These are phyloP conservation scores for Melanotaenia pygmaea DNA, from an alignment of 2,797 vertebrate genomes.

Conservation along the genomic window DNA sequence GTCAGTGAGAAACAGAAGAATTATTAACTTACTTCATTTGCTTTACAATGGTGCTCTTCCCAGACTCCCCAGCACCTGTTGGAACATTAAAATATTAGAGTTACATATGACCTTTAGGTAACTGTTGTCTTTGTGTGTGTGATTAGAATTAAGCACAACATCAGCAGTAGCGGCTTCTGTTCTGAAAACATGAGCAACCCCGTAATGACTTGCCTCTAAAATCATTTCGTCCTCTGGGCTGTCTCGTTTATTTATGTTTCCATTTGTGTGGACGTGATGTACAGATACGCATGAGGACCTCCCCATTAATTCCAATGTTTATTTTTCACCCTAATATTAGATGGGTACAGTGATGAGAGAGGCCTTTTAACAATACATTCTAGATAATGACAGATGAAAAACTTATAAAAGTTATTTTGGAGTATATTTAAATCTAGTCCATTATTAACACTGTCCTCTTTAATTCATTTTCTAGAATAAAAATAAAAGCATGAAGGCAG, in stretches of 20 bases:
- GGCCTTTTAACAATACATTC: not conserved
- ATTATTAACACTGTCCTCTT: not conserved
- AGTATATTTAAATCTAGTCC: not conserved
- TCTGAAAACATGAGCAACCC: slow-evolving; percentile 24
- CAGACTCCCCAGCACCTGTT: slow-evolving; percentile 87
- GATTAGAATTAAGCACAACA: slow-evolving; percentile 12
- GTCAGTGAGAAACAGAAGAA: not conserved
- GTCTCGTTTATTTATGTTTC: slow-evolving; percentile 56
- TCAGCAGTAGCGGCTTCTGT: slow-evolving; percentile 16
- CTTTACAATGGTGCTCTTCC: slow-evolving; percentile 89
- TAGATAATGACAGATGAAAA: not conserved
- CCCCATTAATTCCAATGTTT: slow-evolving; percentile 15
- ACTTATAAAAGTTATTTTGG: not conserved
- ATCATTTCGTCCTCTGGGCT: slow-evolving; percentile 25
- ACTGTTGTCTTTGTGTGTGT: not conserved
- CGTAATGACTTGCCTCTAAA: slow-evolving; percentile 10
- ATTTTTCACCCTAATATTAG: slow-evolving; percentile 27
- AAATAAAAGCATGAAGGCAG: not conserved
- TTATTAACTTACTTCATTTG: slow-evolving; percentile 87
- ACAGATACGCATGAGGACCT: slow-evolving; percentile 21
- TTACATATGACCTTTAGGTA: slow-evolving; percentile 17
- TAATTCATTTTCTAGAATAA: not conserved
- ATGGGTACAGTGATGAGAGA: not conserved
- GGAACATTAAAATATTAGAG: slow-evolving; percentile 47
- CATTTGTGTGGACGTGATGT: slow-evolving; percentile 27